phyloP scores from a whole-genome alignment of 2,888 invertebrate species.

The Melikaiella ostensackeni region DNA sequence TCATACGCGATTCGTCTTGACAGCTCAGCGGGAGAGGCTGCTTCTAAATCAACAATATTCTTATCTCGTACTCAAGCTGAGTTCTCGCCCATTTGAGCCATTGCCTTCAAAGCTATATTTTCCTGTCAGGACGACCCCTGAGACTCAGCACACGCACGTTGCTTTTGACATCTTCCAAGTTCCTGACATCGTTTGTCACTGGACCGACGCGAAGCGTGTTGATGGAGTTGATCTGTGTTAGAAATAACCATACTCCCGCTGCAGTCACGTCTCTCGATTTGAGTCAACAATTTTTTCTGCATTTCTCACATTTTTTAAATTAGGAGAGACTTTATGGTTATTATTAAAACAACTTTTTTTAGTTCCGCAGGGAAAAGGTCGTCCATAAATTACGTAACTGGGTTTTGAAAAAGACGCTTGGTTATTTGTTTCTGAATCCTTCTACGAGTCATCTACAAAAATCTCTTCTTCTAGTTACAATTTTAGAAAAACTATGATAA shows the following conservation, averaged over 20 bases:
- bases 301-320: background rate
- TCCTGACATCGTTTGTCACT: slow-evolving; percentile 14
- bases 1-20: slow-evolving; percentile 54
- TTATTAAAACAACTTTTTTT: background rate
- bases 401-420: no score
- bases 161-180: slow-evolving; percentile 29
- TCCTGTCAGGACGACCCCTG: slow-evolving; percentile 1
- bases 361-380: background rate
- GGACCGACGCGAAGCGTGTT: slow-evolving; percentile 14
- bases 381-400: background rate
- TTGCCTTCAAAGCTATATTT: slow-evolving; percentile 19
- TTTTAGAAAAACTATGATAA: no score
- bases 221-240: slow-evolving; percentile 21
- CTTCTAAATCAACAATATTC: slow-evolving; percentile 39
- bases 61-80: slow-evolving; percentile 31
- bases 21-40: slow-evolving; percentile 50
- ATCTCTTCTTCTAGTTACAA: no score
- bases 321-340: background rate
- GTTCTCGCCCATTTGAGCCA: slow-evolving; percentile 29
- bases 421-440: no score
- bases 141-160: slow-evolving; percentile 33
- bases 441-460: no score
- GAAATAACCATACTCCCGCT: slow-evolving; percentile 37
- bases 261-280: slow-evolving; percentile 9
- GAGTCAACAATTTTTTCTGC: background rate